phyloP scores from a whole-genome alignment of 2,113 vertebrate species.

The Dendropsophus ebraccatus region DNA sequence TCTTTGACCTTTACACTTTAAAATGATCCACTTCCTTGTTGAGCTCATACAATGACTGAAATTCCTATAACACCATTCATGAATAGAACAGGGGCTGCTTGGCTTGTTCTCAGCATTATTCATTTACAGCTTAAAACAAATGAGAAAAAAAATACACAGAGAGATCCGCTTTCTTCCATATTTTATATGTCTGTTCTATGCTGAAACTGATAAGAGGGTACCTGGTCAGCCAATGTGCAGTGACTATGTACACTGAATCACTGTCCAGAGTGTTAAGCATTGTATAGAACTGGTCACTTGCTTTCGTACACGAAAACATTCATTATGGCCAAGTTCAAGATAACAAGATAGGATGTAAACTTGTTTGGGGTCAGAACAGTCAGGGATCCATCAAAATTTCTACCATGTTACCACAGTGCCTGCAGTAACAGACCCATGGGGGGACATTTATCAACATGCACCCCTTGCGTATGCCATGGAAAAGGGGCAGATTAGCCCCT shows the following conservation, averaged over 20 bases:
- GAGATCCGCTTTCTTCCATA: not conserved
- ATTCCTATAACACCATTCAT: not conserved
- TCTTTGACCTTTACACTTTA: constrained; percentile 40
- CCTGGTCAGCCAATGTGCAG: not conserved
- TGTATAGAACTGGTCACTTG: not conserved
- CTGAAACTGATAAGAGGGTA: not conserved
- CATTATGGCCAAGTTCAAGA: not conserved
- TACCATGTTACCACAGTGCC: too few relatives aligned
- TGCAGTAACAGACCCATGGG: too few relatives aligned
- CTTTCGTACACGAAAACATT: not conserved
- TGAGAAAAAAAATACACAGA: not conserved
- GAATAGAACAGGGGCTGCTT: constrained; percentile 15
- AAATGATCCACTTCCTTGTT: constrained; percentile 27
- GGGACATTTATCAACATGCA: too few relatives aligned
- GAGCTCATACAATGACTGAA: constrained; percentile 12
- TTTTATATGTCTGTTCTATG: not conserved
- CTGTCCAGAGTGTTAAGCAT: not conserved
- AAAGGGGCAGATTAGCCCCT: too few relatives aligned
- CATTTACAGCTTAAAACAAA: constrained; percentile 33
- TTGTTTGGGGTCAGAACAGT: not conserved
- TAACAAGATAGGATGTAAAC: not conserved
- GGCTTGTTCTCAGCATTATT: too few relatives aligned
- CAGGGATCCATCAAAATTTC: not conserved
- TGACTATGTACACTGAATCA: not conserved
- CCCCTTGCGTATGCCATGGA: too few relatives aligned